phyloP scores from a whole-genome alignment of 2,113 vertebrate genomes.

The Heterocephalus glaber region DNA sequence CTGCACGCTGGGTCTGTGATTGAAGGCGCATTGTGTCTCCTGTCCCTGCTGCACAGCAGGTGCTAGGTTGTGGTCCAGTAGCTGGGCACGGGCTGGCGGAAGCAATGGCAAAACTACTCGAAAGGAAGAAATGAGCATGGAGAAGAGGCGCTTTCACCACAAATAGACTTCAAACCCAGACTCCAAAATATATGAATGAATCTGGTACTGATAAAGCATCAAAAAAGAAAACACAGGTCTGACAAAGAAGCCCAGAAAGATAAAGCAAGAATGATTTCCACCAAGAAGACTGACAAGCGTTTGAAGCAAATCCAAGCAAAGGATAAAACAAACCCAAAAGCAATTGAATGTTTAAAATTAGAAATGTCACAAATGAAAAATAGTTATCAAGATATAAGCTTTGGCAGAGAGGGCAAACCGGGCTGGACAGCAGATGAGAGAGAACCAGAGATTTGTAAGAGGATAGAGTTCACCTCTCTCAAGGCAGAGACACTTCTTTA shows the following conservation, averaged over 20 bases:
- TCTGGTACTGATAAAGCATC: not conserved
- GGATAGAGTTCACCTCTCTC: not conserved
- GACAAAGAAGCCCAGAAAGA: constrained; percentile 20
- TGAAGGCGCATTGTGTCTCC: not conserved
- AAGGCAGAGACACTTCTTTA: not conserved
- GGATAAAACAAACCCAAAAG: not conserved
- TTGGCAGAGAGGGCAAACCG: not conserved
- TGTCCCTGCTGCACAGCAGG: not conserved
- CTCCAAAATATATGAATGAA: constrained; percentile 16
- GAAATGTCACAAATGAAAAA: constrained; percentile 16
- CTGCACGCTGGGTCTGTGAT: not conserved
- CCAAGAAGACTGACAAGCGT: constrained; percentile 13
- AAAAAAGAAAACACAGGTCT: not conserved
- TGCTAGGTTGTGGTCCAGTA: not conserved
- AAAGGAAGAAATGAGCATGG: not conserved
- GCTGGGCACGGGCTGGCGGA: not conserved
- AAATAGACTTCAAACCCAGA: constrained; percentile 44
- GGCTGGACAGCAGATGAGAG: not conserved
- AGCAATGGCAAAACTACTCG: not conserved
- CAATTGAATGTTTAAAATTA: constrained; percentile 42
- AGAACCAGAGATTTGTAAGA: not conserved
- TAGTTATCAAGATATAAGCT: not conserved
- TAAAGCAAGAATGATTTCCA: not conserved
- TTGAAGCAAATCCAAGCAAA: constrained; percentile 16
- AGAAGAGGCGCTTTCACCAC: not conserved